Percentiles rank a stretch among this genome's conserved stretches.
These are phyloP conservation scores for Chondrilla cf. caribensis DNA, from an alignment of 37 sponge, comb jelly and placozoan species.

Conservation along the genomic window DNA sequence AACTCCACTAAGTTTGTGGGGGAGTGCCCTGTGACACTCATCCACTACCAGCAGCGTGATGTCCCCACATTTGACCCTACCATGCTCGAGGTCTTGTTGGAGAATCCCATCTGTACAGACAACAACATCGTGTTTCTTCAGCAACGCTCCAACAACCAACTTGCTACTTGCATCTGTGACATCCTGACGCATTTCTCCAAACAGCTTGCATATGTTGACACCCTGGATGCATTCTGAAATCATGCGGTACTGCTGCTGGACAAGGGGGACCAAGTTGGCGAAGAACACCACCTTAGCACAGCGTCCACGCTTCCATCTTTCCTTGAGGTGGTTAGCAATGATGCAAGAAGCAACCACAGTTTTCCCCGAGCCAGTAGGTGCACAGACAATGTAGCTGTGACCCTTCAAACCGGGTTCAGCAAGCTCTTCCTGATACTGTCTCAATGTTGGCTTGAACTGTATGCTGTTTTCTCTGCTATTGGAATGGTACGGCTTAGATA, in stretches of 20 bases:
- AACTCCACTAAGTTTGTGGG: slow-evolving; percentile 37
- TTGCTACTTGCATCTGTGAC: slow-evolving; percentile 23
- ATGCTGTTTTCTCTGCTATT: too few relatives aligned
- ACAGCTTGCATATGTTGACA: slow-evolving; percentile 18
- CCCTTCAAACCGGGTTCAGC: slow-evolving; percentile 54
- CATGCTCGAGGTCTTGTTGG: slow-evolving; percentile 28
- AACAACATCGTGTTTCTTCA: slow-evolving; percentile 34
- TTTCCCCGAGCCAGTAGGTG: slow-evolving; percentile 76
- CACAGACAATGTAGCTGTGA: slow-evolving; percentile 63
- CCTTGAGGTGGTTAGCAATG: slow-evolving; percentile 47
- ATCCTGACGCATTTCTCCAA: slow-evolving; percentile 45
- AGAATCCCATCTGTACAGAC: slow-evolving; percentile 65
- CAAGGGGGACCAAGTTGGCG: slow-evolving; percentile 46
- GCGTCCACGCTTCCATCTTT: slow-evolving; percentile 25
- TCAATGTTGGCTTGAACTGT: background rate
- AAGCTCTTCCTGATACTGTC: slow-evolving; percentile 62
- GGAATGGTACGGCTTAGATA: too few relatives aligned
- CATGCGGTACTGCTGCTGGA: slow-evolving; percentile 48
- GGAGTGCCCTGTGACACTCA: slow-evolving; percentile 83
- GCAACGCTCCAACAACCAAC: background rate
- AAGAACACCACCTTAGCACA: slow-evolving; percentile 55
- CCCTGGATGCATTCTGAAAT: slow-evolving; percentile 43
- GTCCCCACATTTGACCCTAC: slow-evolving; percentile 8
- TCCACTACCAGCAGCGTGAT: slow-evolving; percentile 76
- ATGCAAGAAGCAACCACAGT: slow-evolving; percentile 57